Conservation (phyloP, 2,888 invertebrate genomes). For the Apantesis nais region DNA sequence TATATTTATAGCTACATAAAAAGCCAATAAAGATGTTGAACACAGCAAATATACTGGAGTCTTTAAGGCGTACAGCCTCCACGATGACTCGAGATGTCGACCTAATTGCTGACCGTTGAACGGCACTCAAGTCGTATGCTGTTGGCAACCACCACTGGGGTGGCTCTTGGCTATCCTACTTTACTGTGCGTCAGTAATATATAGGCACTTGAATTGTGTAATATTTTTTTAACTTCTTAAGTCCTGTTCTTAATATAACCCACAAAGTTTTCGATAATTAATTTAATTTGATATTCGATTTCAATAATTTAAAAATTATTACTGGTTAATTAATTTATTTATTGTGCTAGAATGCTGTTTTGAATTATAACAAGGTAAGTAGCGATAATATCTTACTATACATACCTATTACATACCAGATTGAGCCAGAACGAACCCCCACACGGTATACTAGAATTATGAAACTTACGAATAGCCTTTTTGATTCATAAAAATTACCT, state of each 20-base stretch:
- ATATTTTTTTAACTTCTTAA: neutral
- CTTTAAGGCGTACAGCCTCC: constrained; percentile 47
- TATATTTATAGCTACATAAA: constrained; percentile 46
- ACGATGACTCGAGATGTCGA: constrained; percentile 68
- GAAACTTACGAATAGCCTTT: neutral
- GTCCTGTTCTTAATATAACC: neutral
- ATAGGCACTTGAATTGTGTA: constrained; percentile 29
- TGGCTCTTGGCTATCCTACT: constrained; percentile 49
- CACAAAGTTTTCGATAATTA: neutral
- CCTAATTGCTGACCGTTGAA: constrained; percentile 79
- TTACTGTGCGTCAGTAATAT: constrained; percentile 56
- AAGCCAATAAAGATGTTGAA: constrained; percentile 45
- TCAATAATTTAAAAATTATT: neutral
- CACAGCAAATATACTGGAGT: constrained; percentile 55
- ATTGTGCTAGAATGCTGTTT: neutral
- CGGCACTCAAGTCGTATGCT: constrained; percentile 75
- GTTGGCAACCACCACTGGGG: constrained; percentile 62
- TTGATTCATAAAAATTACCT: too few relatives aligned
- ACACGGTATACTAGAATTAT: neutral
- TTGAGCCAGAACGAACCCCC: neutral
- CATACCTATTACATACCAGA: neutral
- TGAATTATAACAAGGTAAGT: neutral
- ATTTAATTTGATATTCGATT: too few relatives aligned
- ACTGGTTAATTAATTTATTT: neutral
- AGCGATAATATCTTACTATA: neutral